A percentile compares a stretch with the other conserved stretches of the same genome.
Conservation (phyloP, 1,140 invertebrate genomes). For the Parasteatoda tepidariorum region DNA sequence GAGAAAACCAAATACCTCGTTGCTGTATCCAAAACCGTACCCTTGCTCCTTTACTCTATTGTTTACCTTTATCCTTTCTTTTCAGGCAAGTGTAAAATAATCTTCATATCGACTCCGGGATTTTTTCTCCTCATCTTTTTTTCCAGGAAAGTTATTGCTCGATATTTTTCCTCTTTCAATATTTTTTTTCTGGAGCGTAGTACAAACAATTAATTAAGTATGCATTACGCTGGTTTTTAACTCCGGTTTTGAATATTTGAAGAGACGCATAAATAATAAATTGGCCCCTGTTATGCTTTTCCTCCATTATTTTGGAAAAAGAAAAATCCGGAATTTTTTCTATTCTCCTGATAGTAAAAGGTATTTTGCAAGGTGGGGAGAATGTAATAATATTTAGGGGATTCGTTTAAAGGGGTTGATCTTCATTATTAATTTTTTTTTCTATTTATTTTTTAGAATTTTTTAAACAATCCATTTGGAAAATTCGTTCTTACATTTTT, state of each 20-base stretch:
- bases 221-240: slow-evolving; percentile 49
- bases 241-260: slow-evolving; percentile 47
- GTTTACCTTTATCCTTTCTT: slow-evolving; percentile 33
- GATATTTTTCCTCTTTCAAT: slow-evolving; percentile 19
- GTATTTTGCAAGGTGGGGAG: too few species aligned
- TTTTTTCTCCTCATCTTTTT: slow-evolving; percentile 27
- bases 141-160: slow-evolving; percentile 32
- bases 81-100: slow-evolving; percentile 48
- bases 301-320: slow-evolving; percentile 23
- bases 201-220: slow-evolving; percentile 53
- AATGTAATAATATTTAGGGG: too few species aligned
- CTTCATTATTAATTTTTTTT: too few species aligned
- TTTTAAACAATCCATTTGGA: too few species aligned
- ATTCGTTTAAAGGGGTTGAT: too few species aligned
- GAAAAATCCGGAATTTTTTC: too few species aligned
- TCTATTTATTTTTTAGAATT: too few species aligned
- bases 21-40: slow-evolving; percentile 24
- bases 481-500: too few species aligned
- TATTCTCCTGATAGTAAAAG: too few species aligned
- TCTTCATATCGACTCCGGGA: slow-evolving; percentile 25
- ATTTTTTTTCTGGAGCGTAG: slow-evolving; percentile 13
- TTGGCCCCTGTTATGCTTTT: slow-evolving; percentile 3
- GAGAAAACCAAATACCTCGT: slow-evolving; percentile 41
- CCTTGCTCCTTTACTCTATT: neutral
- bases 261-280: slow-evolving; percentile 49